Conservation (phyloP, 2,888 invertebrate species). For the Pycnomerus fuliginosus region DNA sequence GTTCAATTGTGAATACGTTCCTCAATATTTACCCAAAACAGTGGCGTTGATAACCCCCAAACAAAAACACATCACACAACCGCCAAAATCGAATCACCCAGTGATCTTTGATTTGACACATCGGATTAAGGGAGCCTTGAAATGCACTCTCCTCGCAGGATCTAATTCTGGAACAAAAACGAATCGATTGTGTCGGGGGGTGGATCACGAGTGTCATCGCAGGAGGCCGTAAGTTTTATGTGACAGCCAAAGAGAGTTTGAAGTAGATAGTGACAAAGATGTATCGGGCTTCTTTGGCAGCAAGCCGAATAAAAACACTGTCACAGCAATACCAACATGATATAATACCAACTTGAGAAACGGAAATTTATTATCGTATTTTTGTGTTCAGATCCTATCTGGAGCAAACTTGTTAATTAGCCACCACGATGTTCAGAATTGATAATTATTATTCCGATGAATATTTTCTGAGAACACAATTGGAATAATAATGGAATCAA, state of each 20-base stretch:
- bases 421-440: conserved; percentile 15
- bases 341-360: conserved; percentile 33
- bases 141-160: conserved; percentile 42
- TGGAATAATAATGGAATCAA: conserved; percentile 45
- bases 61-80: conserved; percentile 5
- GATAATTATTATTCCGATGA: conserved; percentile 25
- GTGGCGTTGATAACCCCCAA: not conserved
- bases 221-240: conserved; percentile 26
- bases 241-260: conserved; percentile 38
- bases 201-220: conserved; percentile 4
- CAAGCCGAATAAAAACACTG: conserved; percentile 31
- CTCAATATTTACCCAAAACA: conserved; percentile 32
- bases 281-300: conserved; percentile 36
- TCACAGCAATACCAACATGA: conserved; percentile 32
- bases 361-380: conserved; percentile 26
- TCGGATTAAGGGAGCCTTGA: conserved; percentile 44
- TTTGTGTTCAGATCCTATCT: conserved; percentile 5
- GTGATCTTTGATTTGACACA: conserved; percentile 49
- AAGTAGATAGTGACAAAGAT: conserved; percentile 40
- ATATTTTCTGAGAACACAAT: conserved; percentile 35
- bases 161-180: no score
- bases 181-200: not conserved
- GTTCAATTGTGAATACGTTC: conserved; percentile 33
- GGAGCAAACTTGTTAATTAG: conserved; percentile 17
- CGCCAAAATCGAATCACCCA: conserved; percentile 19